phyloP scores from a whole-genome alignment of 2,888 invertebrate species.

The Tipula unca region DNA sequence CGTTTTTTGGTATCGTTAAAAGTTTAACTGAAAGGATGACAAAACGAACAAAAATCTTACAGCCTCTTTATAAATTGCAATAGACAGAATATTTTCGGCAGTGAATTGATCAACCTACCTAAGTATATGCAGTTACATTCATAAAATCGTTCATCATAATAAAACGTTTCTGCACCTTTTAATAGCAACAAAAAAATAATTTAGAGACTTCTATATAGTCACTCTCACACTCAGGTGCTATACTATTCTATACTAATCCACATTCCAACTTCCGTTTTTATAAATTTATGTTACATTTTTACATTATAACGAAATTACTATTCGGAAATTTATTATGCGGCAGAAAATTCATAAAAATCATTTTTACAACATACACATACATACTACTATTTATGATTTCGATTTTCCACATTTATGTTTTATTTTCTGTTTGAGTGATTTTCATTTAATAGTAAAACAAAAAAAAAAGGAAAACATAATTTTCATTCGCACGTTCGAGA shows the following conservation, averaged over 20 bases:
- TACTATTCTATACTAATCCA: neutral
- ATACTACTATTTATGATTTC: neutral
- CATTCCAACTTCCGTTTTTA: neutral
- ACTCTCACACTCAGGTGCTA: too few relatives aligned
- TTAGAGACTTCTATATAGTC: neutral
- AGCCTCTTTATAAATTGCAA: too few relatives aligned
- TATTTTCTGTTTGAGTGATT: constrained; percentile 14
- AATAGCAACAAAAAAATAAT: neutral
- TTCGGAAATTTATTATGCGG: neutral
- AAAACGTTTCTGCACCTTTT: too few relatives aligned
- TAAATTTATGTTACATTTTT: neutral
- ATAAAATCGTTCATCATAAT: too few relatives aligned
- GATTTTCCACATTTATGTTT: neutral
- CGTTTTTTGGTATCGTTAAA: too few relatives aligned
- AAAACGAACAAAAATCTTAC: too few relatives aligned
- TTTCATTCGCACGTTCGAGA: constrained; percentile 8
- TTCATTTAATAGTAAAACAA: neutral
- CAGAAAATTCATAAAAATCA: neutral
- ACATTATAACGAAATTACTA: neutral
- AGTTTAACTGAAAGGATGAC: too few relatives aligned
- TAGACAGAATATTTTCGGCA: too few relatives aligned
- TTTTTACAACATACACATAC: neutral
- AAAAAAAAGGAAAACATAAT: neutral
- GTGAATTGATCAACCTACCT: too few relatives aligned
- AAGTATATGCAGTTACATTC: too few relatives aligned